These are phyloP conservation scores for Eupithecia centaureata DNA, from an alignment of 2,888 invertebrate genomes.

Conservation along the genomic window DNA sequence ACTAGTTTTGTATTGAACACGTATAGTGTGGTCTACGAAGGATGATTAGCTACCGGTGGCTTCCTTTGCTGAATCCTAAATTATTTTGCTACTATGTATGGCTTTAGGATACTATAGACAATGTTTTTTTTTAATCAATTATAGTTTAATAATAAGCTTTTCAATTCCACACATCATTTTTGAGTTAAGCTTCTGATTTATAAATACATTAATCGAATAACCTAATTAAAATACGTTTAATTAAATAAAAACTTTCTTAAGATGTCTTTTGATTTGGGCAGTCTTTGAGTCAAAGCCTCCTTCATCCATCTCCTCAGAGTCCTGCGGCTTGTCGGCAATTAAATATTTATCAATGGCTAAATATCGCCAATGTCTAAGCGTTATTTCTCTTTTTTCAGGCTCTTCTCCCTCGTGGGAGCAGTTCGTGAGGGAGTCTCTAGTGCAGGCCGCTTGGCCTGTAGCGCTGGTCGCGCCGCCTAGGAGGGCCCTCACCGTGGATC, in stretches of 20 bases:
- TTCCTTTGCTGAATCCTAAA: background rate
- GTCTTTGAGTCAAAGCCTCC: too few species aligned
- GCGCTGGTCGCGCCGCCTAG: conserved; percentile 79
- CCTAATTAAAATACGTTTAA: too few species aligned
- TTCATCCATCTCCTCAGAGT: too few species aligned
- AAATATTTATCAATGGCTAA: background rate
- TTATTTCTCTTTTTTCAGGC: conserved; percentile 53
- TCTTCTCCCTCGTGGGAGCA: conserved; percentile 84
- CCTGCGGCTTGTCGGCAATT: too few species aligned
- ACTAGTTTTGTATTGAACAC: background rate
- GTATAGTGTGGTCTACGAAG: background rate
- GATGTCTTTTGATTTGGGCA: too few species aligned
- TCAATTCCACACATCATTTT: too few species aligned
- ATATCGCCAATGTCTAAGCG: background rate
- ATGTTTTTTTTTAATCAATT: too few species aligned
- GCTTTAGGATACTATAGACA: too few species aligned
- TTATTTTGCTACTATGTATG: background rate
- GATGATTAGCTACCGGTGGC: background rate
- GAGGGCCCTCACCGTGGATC: conserved; percentile 76
- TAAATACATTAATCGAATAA: too few species aligned
- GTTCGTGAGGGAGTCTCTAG: conserved; percentile 83
- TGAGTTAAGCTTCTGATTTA: too few species aligned
- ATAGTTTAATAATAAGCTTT: too few species aligned
- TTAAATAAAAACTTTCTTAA: too few species aligned
- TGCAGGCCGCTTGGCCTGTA: conserved; percentile 86